Percentiles rank a stretch among this genome's conserved stretches.
Evolutionary conservation across 2,888 invertebrate genomes (phyloP).

Genomic region (Brassicogethes aeneus): DNA sequence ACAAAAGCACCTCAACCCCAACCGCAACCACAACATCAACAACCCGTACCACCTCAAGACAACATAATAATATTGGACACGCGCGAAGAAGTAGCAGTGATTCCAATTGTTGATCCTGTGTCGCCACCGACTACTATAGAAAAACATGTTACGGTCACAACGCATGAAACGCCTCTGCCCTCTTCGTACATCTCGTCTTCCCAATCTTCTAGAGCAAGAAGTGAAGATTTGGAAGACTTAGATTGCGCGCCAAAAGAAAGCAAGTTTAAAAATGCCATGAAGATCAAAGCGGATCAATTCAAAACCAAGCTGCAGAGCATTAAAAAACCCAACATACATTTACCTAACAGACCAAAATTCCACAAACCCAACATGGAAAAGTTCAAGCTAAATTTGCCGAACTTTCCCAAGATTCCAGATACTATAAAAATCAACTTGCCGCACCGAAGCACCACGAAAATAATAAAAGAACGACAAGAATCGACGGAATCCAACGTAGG

Average conservation of each 20-base stretch:
- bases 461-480: conserved; percentile 35
- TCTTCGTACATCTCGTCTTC: neutral
- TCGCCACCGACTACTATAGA: neutral
- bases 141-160: neutral
- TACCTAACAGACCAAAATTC: conserved; percentile 47
- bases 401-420: conserved; percentile 54
- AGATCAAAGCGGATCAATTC: conserved; percentile 49
- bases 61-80: too few relatives aligned
- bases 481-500: conserved; percentile 46
- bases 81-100: neutral
- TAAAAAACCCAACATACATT: conserved; percentile 46
- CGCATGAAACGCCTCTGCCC: neutral
- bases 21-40: too few relatives aligned
- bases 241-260: conserved; percentile 5
- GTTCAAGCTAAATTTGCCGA: conserved; percentile 45
- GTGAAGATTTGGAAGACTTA: conserved; percentile 1
- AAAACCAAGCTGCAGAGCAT: conserved; percentile 47
- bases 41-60: too few relatives aligned
- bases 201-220: neutral
- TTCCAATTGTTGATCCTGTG: neutral
- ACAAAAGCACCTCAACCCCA: neutral
- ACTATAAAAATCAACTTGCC: conserved; percentile 49
- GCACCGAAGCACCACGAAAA: conserved; percentile 31
- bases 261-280: conserved; percentile 19
- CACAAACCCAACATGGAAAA: conserved; percentile 51